Base-by-base conservation (phyloP, 2,113 vertebrate species). In the Ancistrus triradiatus region DNA sequence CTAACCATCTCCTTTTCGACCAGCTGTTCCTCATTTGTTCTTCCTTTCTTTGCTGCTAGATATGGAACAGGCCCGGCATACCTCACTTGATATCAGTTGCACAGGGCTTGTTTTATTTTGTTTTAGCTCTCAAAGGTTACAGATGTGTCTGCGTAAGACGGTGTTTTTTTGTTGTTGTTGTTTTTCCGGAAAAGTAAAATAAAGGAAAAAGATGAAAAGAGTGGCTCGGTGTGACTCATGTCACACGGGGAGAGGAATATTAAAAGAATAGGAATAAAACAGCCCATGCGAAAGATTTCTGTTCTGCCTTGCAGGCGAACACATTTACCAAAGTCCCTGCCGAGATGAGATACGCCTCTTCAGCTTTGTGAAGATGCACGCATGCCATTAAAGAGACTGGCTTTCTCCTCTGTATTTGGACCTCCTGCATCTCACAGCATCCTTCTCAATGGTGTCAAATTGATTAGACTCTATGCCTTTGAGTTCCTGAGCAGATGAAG, bases 401-500 rank as follows among this genome's bases (percentile, higher is more conserved):
- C 42, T 49, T 37, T 59, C 59, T 67, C 48, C 70, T 38, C 62
- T 15, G 27, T 47, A 33, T 27, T 42, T 10, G 28, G 43, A 53
- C 50, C 50, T 37, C 38, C 57, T 52, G 64, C 52, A 19, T 37
- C 40, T 40, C 55, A 3, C 18, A 43, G 72, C 62, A 64, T 68
- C 21, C 37, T 56, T 58, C 52, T 42, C 28, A 70, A 69, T 68
- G 71, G 70, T 79, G 76, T 81, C 71, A 74, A 71, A 75, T 78
- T 82, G 87, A 86, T 86, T 86, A 81, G 77, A 74, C 79, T 72
- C 72, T 73, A 59, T 69, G 72, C 74, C 75, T 78, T 72, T 74
- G 68, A 31, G 59, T 81, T 71, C 69, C 73, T 83, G 80, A 87
- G 85, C 82, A 83, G 82, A 83, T 83, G 79, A 86, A 83, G 75